Conservation (phyloP, 2,888 invertebrate species). For the Sphaerophoria taeniata region DNA sequence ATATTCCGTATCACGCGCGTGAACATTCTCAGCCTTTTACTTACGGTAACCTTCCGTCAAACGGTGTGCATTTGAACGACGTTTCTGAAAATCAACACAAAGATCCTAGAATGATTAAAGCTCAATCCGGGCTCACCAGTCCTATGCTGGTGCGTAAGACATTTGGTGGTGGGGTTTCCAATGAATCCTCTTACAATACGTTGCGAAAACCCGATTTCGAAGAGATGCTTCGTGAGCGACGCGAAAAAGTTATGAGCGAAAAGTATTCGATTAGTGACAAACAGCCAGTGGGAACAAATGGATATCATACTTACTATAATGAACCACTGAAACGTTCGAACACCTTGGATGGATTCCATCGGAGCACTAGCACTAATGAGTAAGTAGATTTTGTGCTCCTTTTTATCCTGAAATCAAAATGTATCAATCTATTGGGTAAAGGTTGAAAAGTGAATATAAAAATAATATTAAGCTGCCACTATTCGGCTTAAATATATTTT, state of each 20-base stretch:
- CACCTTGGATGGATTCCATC: conserved; percentile 77
- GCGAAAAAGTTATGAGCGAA: conserved; percentile 80
- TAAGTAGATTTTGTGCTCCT: conserved; percentile 66
- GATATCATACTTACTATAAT: conserved; percentile 75
- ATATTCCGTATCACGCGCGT: conserved; percentile 96
- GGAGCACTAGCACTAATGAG: conserved; percentile 76
- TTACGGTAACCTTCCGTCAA: conserved; percentile 87
- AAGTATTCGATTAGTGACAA: conserved; percentile 71
- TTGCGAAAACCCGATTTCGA: conserved; percentile 82
- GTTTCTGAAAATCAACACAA: conserved; percentile 78
- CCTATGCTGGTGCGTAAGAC: conserved; percentile 93
- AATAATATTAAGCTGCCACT: too few relatives aligned
- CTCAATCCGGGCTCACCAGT: conserved; percentile 90
- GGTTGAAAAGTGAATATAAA: too few relatives aligned
- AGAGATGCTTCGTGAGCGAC: conserved; percentile 82
- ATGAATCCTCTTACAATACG: conserved; percentile 74
- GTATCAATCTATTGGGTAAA: too few relatives aligned
- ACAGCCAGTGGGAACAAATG: conserved; percentile 67
- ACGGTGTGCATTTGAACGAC: conserved; percentile 75
- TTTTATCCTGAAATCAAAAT: background rate
- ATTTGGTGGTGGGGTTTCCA: conserved; percentile 82
- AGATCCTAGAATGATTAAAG: conserved; percentile 85
- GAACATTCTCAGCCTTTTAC: conserved; percentile 95
- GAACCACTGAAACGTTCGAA: conserved; percentile 77
- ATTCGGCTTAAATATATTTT: too few relatives aligned